These are phyloP conservation scores for Megaleporinus macrocephalus DNA, from an alignment of 2,113 vertebrate species.

Conservation along the genomic window DNA sequence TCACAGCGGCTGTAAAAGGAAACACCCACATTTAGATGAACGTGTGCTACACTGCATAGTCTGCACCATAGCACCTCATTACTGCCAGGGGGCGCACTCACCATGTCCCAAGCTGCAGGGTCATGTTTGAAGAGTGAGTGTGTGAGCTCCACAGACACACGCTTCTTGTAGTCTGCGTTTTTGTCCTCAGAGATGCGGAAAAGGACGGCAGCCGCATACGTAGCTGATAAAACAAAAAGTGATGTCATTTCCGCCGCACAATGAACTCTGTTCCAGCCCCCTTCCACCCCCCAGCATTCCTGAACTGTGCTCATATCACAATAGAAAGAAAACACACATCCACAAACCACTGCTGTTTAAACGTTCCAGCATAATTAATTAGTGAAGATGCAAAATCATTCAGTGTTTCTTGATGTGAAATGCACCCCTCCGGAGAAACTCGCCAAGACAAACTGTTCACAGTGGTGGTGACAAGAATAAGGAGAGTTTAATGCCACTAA, in stretches of 20 bases:
- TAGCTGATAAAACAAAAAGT: slow-evolving; percentile 76
- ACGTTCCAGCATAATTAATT: too few species aligned
- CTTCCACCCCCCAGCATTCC: neutral
- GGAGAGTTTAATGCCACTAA: too few species aligned
- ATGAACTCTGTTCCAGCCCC: neutral
- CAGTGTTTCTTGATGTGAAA: too few species aligned
- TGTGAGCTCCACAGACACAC: slow-evolving; percentile 93
- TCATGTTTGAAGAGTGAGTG: slow-evolving; percentile 95
- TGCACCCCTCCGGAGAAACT: too few species aligned
- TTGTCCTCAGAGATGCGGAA: slow-evolving; percentile 98
- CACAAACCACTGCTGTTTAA: too few species aligned
- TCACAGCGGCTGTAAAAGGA: neutral
- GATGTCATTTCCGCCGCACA: neutral
- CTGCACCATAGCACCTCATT: neutral
- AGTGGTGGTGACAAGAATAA: too few species aligned
- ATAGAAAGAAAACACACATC: neutral
- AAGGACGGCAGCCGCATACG: slow-evolving; percentile 92
- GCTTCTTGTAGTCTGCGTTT: slow-evolving; percentile 90
- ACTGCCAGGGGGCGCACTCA: slow-evolving; percentile 73
- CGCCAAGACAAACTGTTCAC: too few species aligned
- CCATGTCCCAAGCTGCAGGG: slow-evolving; percentile 89
- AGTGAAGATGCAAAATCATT: too few species aligned
- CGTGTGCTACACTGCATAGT: too few species aligned
- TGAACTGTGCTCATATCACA: neutral
- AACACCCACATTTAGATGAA: neutral